These are phyloP conservation scores for Stramonita haemastoma DNA, from an alignment of 2,888 invertebrate genomes.

Conservation along the genomic window DNA sequence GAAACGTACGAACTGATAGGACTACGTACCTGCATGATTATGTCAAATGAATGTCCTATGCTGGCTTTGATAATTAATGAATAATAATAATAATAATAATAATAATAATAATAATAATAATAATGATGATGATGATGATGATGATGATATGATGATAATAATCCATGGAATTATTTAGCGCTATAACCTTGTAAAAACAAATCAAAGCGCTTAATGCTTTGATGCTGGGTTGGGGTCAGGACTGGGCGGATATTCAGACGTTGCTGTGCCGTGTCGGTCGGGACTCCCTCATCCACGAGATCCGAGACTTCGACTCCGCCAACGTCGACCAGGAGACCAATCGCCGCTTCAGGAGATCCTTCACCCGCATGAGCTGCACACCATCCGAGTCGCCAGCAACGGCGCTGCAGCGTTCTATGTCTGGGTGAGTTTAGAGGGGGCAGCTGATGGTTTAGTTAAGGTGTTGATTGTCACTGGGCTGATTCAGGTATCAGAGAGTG, in stretches of 20 bases:
- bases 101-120: no score
- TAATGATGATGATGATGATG: no score
- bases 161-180: no score
- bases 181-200: no score
- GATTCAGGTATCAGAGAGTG: not conserved
- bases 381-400: slow-evolving; percentile 64
- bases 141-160: no score
- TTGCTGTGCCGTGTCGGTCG: slow-evolving; percentile 63
- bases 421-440: slow-evolving; percentile 63
- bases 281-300: slow-evolving; percentile 64
- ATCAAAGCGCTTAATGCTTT: no score
- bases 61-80: no score
- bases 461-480: not conserved
- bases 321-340: slow-evolving; percentile 61
- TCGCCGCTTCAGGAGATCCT: slow-evolving; percentile 61
- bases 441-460: no score
- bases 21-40: no score
- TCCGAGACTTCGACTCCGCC: slow-evolving; percentile 62
- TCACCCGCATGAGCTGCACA: slow-evolving; percentile 58
- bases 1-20: no score
- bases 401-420: slow-evolving; percentile 72
- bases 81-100: no score
- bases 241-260: slow-evolving; percentile 66
- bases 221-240: slow-evolving; percentile 50
- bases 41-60: no score